Conservation (phyloP, 2,113 vertebrate genomes). For the Syrmaticus mikado region DNA sequence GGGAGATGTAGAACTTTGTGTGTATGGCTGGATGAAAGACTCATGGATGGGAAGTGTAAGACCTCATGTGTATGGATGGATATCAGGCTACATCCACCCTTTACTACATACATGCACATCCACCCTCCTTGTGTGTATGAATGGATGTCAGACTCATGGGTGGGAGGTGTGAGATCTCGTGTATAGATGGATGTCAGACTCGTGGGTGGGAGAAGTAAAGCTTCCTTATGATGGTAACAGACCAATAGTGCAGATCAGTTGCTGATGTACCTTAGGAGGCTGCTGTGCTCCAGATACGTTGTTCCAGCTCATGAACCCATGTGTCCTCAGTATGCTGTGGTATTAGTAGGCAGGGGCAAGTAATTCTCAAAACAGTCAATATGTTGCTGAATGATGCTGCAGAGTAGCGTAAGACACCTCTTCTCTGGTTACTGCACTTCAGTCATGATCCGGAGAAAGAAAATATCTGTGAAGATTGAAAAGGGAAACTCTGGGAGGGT, state of each 20-base stretch:
- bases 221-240: background rate
- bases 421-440: too few relatives aligned
- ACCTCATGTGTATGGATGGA: too few relatives aligned
- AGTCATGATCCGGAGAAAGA: background rate
- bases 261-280: background rate
- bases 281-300: fast-evolving
- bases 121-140: too few relatives aligned
- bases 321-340: background rate
- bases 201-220: background rate
- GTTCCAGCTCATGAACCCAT: fast-evolving
- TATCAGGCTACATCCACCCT: too few relatives aligned
- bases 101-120: too few relatives aligned
- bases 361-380: background rate
- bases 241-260: background rate
- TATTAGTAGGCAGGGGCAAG: background rate
- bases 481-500: too few relatives aligned
- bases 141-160: background rate
- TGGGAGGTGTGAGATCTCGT: background rate
- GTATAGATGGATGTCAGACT: background rate
- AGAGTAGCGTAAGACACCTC: background rate
- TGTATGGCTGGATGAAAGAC: too few relatives aligned
- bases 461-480: too few relatives aligned
- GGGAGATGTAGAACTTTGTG: too few relatives aligned
- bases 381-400: background rate
- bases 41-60: too few relatives aligned